These are phyloP conservation scores for Hylaeus volcanicus DNA, from an alignment of 1,140 invertebrate genomes.

Conservation along the genomic window DNA sequence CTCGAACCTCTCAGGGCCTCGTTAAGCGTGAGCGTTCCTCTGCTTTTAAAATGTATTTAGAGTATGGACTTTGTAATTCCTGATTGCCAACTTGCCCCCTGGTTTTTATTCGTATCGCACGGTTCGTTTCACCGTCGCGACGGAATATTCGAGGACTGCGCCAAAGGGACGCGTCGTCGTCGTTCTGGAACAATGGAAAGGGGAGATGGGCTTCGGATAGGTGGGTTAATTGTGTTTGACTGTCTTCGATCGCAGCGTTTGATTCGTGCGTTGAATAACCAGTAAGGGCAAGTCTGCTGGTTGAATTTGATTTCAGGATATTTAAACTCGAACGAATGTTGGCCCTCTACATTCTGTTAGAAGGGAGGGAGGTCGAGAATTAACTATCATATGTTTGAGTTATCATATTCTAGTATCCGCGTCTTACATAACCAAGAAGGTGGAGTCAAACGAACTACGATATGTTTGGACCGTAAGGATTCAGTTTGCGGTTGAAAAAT, in stretches of 20 bases:
- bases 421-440: too few relatives aligned
- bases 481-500: too few relatives aligned
- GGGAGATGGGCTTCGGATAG: not conserved
- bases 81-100: not conserved
- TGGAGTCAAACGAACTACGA: too few relatives aligned
- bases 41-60: slow-evolving; percentile 32
- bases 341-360: too few relatives aligned
- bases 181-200: not conserved
- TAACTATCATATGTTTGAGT: too few relatives aligned
- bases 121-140: slow-evolving; percentile 11
- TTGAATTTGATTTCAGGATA: too few relatives aligned
- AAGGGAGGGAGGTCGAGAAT: too few relatives aligned
- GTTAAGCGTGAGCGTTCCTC: not conserved
- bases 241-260: not conserved
- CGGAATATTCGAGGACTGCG: not conserved
- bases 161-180: not conserved
- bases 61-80: slow-evolving; percentile 5
- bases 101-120: not conserved
- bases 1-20: not conserved
- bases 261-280: not conserved
- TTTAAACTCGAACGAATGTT: too few relatives aligned
- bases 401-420: too few relatives aligned
- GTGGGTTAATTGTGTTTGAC: slow-evolving; percentile 2
- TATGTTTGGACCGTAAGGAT: too few relatives aligned
- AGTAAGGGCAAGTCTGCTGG: not conserved